Base-by-base conservation (phyloP, 2,113 vertebrate genomes). In the Phaethornis superciliosus region DNA sequence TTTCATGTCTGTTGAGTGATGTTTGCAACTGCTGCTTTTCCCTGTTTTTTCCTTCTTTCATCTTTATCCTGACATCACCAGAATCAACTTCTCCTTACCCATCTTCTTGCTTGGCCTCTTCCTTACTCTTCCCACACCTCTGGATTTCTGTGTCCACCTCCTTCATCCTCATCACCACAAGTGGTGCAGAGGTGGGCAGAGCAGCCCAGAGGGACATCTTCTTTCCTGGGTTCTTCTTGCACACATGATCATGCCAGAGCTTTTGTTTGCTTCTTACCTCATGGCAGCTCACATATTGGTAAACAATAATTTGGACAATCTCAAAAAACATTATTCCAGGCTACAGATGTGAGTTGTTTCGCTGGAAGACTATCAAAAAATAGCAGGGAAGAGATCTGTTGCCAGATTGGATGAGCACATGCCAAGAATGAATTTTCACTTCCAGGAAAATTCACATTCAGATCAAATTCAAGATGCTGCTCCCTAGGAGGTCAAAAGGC, bases 271-370 rank as follows among this genome's bases (percentile, higher is more conserved):
- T 8, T 3, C 11, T 68, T 93, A 46, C 58, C 30, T 86, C 35
- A 5, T 46, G 68, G 72, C 64, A 95, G 55, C 60, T 95, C 72
- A 64, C 60, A 64, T 68, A 55, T 28, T 88, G 81, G 55, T 77
- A 92, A 92, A 91, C 67, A 80, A 11, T 77, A 54, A 74, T 94
- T 92, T 91, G 81, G 67, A 46, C 47, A 44, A 77, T 30, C 28
- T 84, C 12, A 75, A 60, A 85, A 85, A 87, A 40, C 40, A 27
- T 27, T 47, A 58, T 49, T 81, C 23, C 75, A 64, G 77, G 75
- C 89, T 94, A 21, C 81, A 94, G 89, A 76, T 89, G 84, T 91
- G 89, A 56, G 60, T 85, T 77, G 55, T 80, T 95, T 89, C 83
- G 37, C 47, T 92, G 69, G 82, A 85, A 19, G 8, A 10, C 21